A percentile compares a stretch with the other conserved stretches of the same genome.
Conservation (phyloP, 2,888 invertebrate species). For the Athripsodes cinereus region DNA sequence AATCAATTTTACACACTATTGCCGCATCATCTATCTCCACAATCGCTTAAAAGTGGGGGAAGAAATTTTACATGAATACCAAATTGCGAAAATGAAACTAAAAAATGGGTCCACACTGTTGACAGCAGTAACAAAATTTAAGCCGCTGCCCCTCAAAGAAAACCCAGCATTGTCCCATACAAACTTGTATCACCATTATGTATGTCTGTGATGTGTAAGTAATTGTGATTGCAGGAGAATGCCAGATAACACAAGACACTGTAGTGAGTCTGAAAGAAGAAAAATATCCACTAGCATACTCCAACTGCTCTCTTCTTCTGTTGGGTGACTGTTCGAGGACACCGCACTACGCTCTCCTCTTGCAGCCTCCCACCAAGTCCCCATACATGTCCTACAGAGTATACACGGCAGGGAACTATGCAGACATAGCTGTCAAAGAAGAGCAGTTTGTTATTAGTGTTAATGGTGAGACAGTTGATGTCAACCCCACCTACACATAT, state of each 20-base stretch:
- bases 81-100: no score
- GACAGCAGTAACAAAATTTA: no score
- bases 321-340: conserved; percentile 28
- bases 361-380: conserved; percentile 6
- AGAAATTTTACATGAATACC: no score
- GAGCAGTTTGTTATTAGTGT: conserved; percentile 14
- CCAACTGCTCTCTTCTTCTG: conserved; percentile 23
- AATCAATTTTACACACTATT: no score
- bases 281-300: neutral
- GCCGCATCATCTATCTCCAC: no score
- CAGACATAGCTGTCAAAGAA: conserved; percentile 16
- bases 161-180: no score
- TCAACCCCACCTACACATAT: conserved; percentile 35
- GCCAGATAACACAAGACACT: conserved; percentile 4
- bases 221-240: conserved; percentile 12
- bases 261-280: conserved; percentile 7
- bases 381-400: conserved; percentile 3
- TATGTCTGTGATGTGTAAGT: no score
- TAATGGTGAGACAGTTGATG: conserved; percentile 23
- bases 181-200: no score
- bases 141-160: no score
- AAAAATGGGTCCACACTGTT: no score
- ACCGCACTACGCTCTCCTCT: conserved; percentile 26
- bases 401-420: conserved; percentile 23
- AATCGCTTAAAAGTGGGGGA: no score